A percentile compares a stretch with the other conserved stretches of the same genome.
phyloP scores from a whole-genome alignment of 1,140 invertebrate species.

The Coelopa frigida region DNA sequence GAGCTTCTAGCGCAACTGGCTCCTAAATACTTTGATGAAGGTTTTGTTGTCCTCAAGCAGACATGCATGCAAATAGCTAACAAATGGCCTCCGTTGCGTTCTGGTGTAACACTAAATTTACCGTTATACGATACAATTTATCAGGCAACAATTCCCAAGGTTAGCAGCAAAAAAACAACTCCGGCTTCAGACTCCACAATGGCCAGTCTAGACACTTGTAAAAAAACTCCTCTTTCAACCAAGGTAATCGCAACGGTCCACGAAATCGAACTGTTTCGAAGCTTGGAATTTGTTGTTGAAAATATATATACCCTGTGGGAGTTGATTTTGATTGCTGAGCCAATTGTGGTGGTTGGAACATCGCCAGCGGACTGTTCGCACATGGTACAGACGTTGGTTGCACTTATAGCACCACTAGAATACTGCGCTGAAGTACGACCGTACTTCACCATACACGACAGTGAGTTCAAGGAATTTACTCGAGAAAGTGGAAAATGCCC shows the following conservation, averaged over 20 bases:
- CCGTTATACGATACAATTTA: conserved; percentile 80
- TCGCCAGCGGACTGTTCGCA: conserved; percentile 86
- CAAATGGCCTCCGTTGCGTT: conserved; percentile 79
- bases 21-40: conserved; percentile 91
- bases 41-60: conserved; percentile 73
- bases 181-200: conserved; percentile 13
- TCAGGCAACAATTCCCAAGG: conserved; percentile 59
- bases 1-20: conserved; percentile 82
- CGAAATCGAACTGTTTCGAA: conserved; percentile 81
- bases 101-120: conserved; percentile 74
- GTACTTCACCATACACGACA: conserved; percentile 99
- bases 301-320: conserved; percentile 97
- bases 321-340: conserved; percentile 86
- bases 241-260: conserved; percentile 54
- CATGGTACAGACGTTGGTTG: conserved; percentile 88
- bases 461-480: conserved; percentile 98
- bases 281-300: conserved; percentile 74
- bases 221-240: conserved; percentile 3
- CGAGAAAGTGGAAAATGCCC: conserved; percentile 51
- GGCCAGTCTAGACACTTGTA: conserved; percentile 14
- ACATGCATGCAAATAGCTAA: conserved; percentile 84
- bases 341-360: conserved; percentile 91
- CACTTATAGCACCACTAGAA: conserved; percentile 84
- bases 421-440: conserved; percentile 93
- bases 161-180: conserved; percentile 23